Evolutionary conservation across 2,797 vertebrate species (phyloP), one percentile per base, ranked within the genome.

Genomic region (Rhynchotus rufescens): DNA sequence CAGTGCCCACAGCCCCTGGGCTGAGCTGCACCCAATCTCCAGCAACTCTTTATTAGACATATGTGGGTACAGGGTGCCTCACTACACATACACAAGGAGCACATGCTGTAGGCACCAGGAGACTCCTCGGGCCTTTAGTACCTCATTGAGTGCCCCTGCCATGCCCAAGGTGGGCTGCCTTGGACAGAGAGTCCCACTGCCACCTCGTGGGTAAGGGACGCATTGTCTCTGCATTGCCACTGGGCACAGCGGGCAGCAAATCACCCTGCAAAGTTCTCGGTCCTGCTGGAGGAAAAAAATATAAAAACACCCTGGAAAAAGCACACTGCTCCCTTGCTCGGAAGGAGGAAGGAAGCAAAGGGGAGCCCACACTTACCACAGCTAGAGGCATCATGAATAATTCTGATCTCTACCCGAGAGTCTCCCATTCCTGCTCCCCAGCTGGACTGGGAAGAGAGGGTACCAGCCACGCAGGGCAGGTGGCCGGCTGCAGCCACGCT

Each of bases 181-280:
- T 82, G 86, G 79, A 77, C 32, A 66, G 96, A 96, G 91, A 89
- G 90, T 68, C 91, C 69, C 75, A 89, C 52, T 94, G 93, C 97
- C 97, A 97, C 94, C 97, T 96, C 87, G 96, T 86, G 97, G 96
- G 84, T 71, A 52, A 67, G 78, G 90, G 47, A 75, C 2, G 61
- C 42, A 83, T 92, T 45, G 56, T 71, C 80, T 61, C 60, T 5
- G 44, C 68, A 74, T 12, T 16, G 25, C 84, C 71, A 45, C 16
- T 1, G 12, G 56, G 87, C 84, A 69, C 54, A 14, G 81, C 16
- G 2, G 57, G 56, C 67, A 79, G 12, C 59, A 25, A 60, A 57
- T 19, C n/a, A 4, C 69, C 25, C 8, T 22, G 86, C 42, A 36
- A 66, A 56, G 75, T 0, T 51, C 36, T 38, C 4, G 66, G 32